phyloP scores from a whole-genome alignment of 2,888 invertebrate genomes.

The Agrenia bidenticulata region DNA sequence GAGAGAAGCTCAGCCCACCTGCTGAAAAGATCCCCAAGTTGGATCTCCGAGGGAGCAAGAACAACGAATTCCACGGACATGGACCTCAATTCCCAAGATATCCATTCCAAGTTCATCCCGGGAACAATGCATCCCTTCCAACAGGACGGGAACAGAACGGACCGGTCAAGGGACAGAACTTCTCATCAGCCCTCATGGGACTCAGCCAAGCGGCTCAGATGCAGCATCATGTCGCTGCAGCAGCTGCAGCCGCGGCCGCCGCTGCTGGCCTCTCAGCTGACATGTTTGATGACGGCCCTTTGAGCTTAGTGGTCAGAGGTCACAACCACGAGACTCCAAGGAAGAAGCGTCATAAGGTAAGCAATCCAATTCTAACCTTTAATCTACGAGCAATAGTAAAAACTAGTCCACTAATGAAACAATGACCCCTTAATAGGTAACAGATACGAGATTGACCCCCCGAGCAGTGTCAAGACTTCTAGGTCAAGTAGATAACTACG shows the following conservation, averaged over 20 bases:
- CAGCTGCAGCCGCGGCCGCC: conserved; percentile 56
- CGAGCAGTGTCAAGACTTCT: conserved; percentile 83
- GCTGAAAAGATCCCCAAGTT: conserved; percentile 19
- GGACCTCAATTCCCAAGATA: conserved; percentile 11
- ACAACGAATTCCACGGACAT: not conserved
- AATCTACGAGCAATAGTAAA: conserved; percentile 2
- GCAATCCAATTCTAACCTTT: too few relatives aligned
- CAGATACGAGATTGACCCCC: conserved; percentile 88
- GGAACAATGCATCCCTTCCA: not conserved
- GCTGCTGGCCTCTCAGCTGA: conserved; percentile 54
- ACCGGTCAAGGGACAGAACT: conserved; percentile 50
- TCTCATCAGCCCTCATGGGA: conserved; percentile 55
- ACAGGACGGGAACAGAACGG: conserved; percentile 6
- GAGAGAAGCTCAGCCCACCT: conserved; percentile 4
- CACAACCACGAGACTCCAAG: conserved; percentile 76
- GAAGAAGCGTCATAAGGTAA: conserved; percentile 90
- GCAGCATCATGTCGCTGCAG: conserved; percentile 42
- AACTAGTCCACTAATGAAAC: not conserved
- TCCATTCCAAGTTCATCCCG: not conserved
- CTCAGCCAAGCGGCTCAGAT: conserved; percentile 48
- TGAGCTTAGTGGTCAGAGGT: conserved; percentile 72
- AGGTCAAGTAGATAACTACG: conserved; percentile 63
- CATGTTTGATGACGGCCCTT: conserved; percentile 81
- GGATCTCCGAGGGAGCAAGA: not conserved
- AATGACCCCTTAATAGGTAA: conserved; percentile 60